phyloP scores from a whole-genome alignment of 2,113 vertebrate species.

The Tonatia bakeri region DNA sequence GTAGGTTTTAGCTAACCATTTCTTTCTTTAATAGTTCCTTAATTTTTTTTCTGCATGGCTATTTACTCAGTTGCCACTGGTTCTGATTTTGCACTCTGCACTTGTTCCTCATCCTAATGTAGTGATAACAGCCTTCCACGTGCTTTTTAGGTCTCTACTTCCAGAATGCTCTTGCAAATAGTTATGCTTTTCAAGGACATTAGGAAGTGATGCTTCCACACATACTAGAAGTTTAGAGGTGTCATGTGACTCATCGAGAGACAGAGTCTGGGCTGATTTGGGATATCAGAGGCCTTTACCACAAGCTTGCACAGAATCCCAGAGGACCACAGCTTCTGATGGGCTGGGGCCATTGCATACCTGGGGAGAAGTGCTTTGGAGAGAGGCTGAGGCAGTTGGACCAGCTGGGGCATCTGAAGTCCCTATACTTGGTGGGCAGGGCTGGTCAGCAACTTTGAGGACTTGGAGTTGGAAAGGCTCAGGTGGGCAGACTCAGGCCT shows the following conservation, averaged over 20 bases:
- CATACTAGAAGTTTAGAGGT: background rate
- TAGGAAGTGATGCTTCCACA: background rate
- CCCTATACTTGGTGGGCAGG: background rate
- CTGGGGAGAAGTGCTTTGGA: background rate
- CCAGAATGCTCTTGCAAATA: background rate
- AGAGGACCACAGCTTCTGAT: background rate
- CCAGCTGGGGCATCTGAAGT: background rate
- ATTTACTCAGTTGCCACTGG: background rate
- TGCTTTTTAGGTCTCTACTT: background rate
- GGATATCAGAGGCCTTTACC: background rate
- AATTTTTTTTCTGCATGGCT: background rate
- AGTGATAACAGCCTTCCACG: background rate
- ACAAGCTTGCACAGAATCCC: background rate
- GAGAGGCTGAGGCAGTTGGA: background rate
- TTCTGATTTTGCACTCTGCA: background rate
- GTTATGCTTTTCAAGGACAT: background rate
- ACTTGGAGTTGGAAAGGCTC: background rate
- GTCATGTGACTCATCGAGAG: background rate
- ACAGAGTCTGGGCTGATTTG: background rate
- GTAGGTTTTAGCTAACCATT: background rate
- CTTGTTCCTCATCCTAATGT: background rate
- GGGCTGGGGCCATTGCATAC: background rate
- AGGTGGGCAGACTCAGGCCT: background rate
- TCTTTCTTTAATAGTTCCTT: background rate
- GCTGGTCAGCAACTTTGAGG: background rate